These are phyloP conservation scores for Falcaria lacertinaria DNA, from an alignment of 2,888 invertebrate genomes.

Conservation along the genomic window DNA sequence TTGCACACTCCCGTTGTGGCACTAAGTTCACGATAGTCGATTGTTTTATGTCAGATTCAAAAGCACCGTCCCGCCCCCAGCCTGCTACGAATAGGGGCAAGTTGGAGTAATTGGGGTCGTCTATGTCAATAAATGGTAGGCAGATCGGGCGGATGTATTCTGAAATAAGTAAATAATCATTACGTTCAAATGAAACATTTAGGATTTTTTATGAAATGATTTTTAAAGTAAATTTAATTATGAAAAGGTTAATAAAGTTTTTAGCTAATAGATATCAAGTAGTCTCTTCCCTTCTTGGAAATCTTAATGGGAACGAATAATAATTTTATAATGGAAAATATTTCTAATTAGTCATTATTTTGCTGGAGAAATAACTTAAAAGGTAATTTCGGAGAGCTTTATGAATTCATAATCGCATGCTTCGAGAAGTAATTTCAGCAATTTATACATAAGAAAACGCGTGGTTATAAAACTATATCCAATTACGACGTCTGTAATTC, in stretches of 20 bases:
- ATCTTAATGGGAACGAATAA: neutral
- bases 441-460: no score
- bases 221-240: neutral
- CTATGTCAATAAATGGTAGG: constrained; percentile 57
- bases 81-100: constrained; percentile 60
- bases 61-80: constrained; percentile 63
- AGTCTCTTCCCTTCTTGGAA: neutral
- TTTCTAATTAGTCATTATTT: no score
- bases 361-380: no score
- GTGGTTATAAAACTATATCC: no score
- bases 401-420: no score
- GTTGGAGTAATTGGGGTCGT: constrained; percentile 47
- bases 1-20: constrained; percentile 47
- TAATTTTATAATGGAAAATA: no score
- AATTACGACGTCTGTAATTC: no score
- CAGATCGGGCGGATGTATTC: constrained; percentile 67
- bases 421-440: no score
- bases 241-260: neutral
- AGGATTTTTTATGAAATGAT: constrained; percentile 12
- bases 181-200: no score
- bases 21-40: constrained; percentile 61
- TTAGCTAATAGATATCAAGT: neutral
- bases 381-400: no score
- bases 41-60: constrained; percentile 56
- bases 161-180: constrained; percentile 30